phyloP scores from a whole-genome alignment of 2,888 invertebrate genomes.

The Nomada hirtipes region DNA sequence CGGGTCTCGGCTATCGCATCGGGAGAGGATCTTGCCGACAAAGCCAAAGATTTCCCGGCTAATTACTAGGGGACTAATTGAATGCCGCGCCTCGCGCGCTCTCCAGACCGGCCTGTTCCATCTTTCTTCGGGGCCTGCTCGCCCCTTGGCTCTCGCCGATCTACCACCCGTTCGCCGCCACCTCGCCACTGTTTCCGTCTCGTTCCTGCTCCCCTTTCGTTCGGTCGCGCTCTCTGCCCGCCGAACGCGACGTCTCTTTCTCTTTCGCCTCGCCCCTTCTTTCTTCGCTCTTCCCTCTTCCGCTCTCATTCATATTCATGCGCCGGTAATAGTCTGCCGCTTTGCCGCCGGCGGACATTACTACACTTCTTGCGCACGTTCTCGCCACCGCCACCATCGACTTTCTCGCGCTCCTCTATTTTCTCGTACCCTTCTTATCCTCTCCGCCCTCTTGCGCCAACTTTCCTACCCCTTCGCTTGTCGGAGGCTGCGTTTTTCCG shows the following conservation, averaged over 20 bases:
- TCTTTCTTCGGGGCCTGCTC: neutral
- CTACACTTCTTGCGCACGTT: constrained; percentile 80
- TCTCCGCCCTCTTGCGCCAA: neutral
- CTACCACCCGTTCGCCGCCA: neutral
- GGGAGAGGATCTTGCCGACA: constrained; percentile 78
- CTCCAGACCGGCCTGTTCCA: constrained; percentile 28
- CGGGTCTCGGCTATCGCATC: constrained; percentile 73
- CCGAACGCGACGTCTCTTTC: constrained; percentile 5
- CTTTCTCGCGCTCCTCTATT: constrained; percentile 8
- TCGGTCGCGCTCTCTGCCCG: neutral
- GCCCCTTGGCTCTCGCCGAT: neutral
- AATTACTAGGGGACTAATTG: constrained; percentile 84
- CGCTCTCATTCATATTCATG: constrained; percentile 84
- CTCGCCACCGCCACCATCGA: constrained; percentile 57
- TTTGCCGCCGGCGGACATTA: constrained; percentile 77
- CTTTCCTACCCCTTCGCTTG: too few relatives aligned
- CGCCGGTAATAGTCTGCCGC: constrained; percentile 81
- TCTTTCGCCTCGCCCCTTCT: constrained; percentile 21
- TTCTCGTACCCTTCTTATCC: neutral
- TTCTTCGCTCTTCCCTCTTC: constrained; percentile 65
- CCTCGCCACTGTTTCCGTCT: constrained; percentile 19
- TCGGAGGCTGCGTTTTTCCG: neutral
- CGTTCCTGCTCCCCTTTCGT: constrained; percentile 5
- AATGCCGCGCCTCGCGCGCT: constrained; percentile 80
- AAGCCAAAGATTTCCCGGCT: constrained; percentile 83